Conservation (phyloP, 2,888 invertebrate genomes). For the Tuta absoluta region DNA sequence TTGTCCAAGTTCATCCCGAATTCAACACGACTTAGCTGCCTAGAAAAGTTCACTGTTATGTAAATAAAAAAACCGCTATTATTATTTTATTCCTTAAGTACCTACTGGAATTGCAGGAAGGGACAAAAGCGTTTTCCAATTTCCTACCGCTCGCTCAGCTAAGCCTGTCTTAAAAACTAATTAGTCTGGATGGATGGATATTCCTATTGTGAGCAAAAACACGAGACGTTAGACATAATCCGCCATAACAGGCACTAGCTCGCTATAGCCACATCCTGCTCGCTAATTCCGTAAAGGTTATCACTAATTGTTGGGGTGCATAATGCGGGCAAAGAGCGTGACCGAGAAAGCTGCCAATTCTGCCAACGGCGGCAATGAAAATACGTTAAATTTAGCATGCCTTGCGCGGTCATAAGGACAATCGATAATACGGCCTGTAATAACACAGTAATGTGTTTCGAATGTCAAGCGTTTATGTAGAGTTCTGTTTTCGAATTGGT, state of each 20-base stretch:
- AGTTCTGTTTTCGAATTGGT: constrained; percentile 12
- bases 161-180: neutral
- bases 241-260: constrained; percentile 20
- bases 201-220: too few relatives aligned
- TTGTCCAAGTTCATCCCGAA: too few relatives aligned
- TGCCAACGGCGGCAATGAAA: neutral
- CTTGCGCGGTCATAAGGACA: neutral
- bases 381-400: neutral
- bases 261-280: constrained; percentile 5
- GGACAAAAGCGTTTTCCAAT: constrained; percentile 14
- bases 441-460: neutral
- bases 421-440: neutral
- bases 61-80: too few relatives aligned
- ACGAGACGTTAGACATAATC: constrained; percentile 26
- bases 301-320: constrained; percentile 56
- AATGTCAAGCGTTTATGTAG: neutral
- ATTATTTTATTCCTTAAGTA: too few relatives aligned
- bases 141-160: neutral
- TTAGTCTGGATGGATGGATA: constrained; percentile 10
- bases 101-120: too few relatives aligned
- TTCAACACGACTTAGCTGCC: too few relatives aligned
- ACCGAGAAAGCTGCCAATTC: constrained; percentile 33
- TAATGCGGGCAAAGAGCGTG: constrained; percentile 52
- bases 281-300: constrained; percentile 50
- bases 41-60: too few relatives aligned